A percentile compares a stretch with the other conserved stretches of the same genome.
These are phyloP conservation scores for Choristoneura fumiferana DNA, from an alignment of 1,140 invertebrate genomes.

Conservation along the genomic window DNA sequence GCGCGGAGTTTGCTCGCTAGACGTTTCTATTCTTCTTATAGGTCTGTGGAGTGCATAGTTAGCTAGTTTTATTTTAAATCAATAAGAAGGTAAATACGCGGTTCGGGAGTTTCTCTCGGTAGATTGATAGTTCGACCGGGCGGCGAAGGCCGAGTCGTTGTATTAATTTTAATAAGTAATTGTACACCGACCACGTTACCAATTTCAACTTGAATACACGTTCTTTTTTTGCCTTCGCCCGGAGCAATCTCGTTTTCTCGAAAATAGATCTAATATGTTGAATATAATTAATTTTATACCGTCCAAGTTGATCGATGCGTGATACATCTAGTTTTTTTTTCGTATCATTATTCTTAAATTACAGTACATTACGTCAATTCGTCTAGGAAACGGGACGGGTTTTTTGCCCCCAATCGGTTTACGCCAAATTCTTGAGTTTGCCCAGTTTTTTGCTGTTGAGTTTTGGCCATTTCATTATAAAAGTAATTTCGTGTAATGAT, in stretches of 20 bases:
- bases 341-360: slow-evolving; percentile 71
- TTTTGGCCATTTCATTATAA: slow-evolving; percentile 37
- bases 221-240: slow-evolving; percentile 53
- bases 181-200: slow-evolving; percentile 61
- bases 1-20: too few relatives aligned
- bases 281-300: slow-evolving; percentile 72
- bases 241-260: slow-evolving; percentile 69
- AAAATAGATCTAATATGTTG: slow-evolving; percentile 73
- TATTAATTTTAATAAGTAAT: slow-evolving; percentile 71
- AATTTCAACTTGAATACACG: slow-evolving; percentile 66
- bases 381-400: slow-evolving; percentile 52
- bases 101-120: background rate
- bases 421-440: slow-evolving; percentile 58
- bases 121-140: slow-evolving; percentile 11
- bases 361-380: slow-evolving; percentile 65
- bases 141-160: slow-evolving; percentile 46
- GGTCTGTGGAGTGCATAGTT: too few relatives aligned
- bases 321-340: slow-evolving; percentile 47
- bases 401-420: slow-evolving; percentile 50
- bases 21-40: too few relatives aligned
- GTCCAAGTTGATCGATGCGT: slow-evolving; percentile 66
- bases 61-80: background rate
- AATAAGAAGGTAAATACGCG: slow-evolving; percentile 8
- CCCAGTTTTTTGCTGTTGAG: slow-evolving; percentile 44
- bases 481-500: slow-evolving; percentile 53